Evolutionary conservation across 2,797 vertebrate genomes (phyloP).

Genomic region (Phrynocephalus vlangalii): DNA sequence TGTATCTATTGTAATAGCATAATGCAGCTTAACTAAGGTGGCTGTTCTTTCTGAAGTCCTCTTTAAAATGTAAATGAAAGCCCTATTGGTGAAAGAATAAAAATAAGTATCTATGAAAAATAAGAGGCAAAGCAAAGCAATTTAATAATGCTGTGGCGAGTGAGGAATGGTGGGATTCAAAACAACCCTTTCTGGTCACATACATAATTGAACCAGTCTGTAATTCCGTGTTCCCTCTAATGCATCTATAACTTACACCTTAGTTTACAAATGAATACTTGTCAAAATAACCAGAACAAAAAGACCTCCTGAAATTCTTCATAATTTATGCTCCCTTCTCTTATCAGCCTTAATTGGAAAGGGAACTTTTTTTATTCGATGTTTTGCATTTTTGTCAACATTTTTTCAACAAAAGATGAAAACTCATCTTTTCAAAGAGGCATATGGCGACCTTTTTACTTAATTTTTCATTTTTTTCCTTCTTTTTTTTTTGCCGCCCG

Average conservation of each 20-base stretch:
- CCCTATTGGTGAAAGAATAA: slow-evolving; percentile 32
- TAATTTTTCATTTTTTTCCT: no score
- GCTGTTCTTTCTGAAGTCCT: slow-evolving; percentile 42
- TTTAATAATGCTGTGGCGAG: background rate
- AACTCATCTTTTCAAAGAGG: no score
- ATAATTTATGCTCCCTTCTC: background rate
- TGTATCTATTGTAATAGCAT: slow-evolving; percentile 42
- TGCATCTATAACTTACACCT: background rate
- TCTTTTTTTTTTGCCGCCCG: no score
- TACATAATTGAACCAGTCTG: background rate
- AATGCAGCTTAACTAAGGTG: slow-evolving; percentile 47
- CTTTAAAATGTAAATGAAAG: slow-evolving; percentile 28
- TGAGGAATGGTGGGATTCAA: background rate
- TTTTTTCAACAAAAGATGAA: no score
- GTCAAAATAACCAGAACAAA: background rate
- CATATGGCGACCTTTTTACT: no score
- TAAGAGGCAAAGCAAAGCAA: slow-evolving; percentile 12
- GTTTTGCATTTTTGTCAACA: no score
- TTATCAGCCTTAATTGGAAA: no score
- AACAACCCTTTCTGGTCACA: no score
- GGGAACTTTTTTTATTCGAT: no score
- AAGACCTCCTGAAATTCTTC: background rate
- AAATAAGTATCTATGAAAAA: slow-evolving; percentile 48
- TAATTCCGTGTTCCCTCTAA: background rate
- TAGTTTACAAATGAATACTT: background rate